These are phyloP conservation scores for Rhorus exstirpatorius DNA, from an alignment of 2,888 invertebrate species.

Conservation along the genomic window DNA sequence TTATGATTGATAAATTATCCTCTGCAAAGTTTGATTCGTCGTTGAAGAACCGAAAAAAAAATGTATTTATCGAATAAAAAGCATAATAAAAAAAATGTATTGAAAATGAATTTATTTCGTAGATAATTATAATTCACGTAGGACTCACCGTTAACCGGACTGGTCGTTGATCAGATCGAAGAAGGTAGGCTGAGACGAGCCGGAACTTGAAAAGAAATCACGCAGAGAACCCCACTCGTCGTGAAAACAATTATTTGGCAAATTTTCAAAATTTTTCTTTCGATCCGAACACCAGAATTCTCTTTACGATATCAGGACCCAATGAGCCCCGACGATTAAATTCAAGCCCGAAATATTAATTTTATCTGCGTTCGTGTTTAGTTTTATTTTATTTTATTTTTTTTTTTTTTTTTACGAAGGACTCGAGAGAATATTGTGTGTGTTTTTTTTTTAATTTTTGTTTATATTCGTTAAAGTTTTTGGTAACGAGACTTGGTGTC, in stretches of 20 bases:
- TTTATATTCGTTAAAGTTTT: not conserved
- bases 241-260: no score
- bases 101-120: not conserved
- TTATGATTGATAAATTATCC: no score
- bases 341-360: not conserved
- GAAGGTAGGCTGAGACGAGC: not conserved
- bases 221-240: no score
- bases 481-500: not conserved
- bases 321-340: not conserved
- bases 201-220: constrained; percentile 14
- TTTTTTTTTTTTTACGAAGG: not conserved
- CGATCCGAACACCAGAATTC: no score
- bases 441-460: no score
- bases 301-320: not conserved
- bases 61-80: no score
- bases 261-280: not conserved
- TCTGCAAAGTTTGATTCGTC: not conserved
- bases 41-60: not conserved
- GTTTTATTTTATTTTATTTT: no score
- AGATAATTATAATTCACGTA: not conserved
- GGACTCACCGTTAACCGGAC: constrained; percentile 29
- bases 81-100: not conserved
- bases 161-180: not conserved
- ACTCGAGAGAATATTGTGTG: not conserved
- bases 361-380: not conserved